Evolutionary conservation across 53 echinoderm and acorn worm genomes (phyloP), one percentile per base, ranked within the genome.

Genomic region (Henricia sp.): DNA sequence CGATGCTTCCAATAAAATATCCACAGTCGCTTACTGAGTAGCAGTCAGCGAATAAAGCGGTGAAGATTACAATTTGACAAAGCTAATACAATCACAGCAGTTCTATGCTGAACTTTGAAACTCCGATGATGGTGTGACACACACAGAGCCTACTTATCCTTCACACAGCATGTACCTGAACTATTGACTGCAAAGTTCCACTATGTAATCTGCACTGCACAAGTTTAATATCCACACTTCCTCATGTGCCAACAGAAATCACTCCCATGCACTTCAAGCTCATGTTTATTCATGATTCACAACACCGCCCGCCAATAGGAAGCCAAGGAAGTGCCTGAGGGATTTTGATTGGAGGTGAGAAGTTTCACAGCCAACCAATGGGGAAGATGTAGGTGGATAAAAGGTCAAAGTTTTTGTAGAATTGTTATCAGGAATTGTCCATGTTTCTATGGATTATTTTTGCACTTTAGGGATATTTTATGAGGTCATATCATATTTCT

Each of bases 331-430:
- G 30, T 64, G 65, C 42, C 64, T 46, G 19, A 46, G 48, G 52
- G 64, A 48, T 64, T n/a, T 62, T 80, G 80, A 80, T 64, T 80
- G 80, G 64, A 63, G 50, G 50, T 80, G 48, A 46, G 44, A 46
- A 64, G 48, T 80, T 64, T 60, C 80, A 80, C 64, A n/a, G 63
- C 46, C 80, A 80, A 64, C 80, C 80, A 80, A 80, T 80, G 5
- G 41, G 48, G 9, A 33, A 19, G n/a, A n/a, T n/a, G n/a, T n/a
- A n/a, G n/a, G n/a, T n/a, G n/a, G n/a, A n/a, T n/a, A n/a, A n/a
- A n/a, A n/a, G n/a, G n/a, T n/a, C n/a, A n/a, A n/a, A n/a, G n/a
- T n/a, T n/a, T n/a, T n/a, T n/a, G n/a, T n/a, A n/a, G n/a, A n/a
- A n/a, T n/a, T n/a, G n/a, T n/a, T n/a, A n/a, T n/a, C n/a, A n/a